phyloP scores from a whole-genome alignment of 53 echinoderm and acorn worm genomes.

The Paracentrotus lividus region DNA sequence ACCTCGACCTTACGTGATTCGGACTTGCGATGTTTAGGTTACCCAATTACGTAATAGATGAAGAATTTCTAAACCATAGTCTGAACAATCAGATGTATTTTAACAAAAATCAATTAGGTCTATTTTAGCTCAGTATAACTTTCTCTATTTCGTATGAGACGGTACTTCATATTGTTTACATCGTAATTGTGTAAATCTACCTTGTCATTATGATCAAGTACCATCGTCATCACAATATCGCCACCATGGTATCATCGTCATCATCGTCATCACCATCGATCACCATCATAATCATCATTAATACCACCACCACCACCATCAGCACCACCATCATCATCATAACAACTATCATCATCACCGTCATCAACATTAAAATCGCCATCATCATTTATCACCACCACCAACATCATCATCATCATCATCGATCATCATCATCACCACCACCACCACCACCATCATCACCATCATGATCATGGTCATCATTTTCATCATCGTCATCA shows the following conservation, averaged over 20 bases:
- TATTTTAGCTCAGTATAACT: too few species aligned
- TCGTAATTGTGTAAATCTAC: background rate
- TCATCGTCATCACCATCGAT: background rate
- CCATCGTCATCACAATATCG: background rate
- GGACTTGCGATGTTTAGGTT: background rate
- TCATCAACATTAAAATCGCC: too few species aligned
- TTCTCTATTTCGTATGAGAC: too few species aligned
- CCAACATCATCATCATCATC: too few species aligned
- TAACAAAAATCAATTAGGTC: too few species aligned
- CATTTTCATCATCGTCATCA: background rate
- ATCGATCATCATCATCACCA: background rate
- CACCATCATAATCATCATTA: background rate
- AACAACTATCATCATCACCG: constrained; percentile 35
- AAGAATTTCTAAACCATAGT: background rate
- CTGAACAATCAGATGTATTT: background rate
- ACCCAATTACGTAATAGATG: constrained; percentile 1
- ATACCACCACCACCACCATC: too few species aligned
- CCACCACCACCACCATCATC: background rate
- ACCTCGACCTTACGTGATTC: background rate
- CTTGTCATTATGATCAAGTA: background rate
- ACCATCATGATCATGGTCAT: constrained; percentile 38
- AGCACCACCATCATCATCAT: too few species aligned
- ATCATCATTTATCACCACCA: background rate
- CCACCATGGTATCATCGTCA: background rate
- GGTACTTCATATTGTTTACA: too few species aligned